Conservation (phyloP, 2,797 vertebrate species). For the Acanthurus tractus region DNA sequence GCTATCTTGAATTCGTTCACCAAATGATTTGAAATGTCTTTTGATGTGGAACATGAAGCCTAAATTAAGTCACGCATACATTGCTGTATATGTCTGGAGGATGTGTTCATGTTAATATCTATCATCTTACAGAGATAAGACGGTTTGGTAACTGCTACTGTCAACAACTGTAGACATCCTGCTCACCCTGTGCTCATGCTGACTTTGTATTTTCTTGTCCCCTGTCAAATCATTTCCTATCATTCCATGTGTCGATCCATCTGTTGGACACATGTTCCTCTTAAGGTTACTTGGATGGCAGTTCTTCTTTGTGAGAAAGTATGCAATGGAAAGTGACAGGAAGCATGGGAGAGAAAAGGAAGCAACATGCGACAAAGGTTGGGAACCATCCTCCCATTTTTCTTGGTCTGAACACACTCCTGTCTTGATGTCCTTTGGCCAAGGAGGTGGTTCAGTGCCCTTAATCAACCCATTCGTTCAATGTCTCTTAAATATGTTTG, state of each 20-base stretch:
- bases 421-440: conserved; percentile 27
- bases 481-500: background rate
- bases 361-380: conserved; percentile 43
- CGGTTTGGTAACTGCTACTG: background rate
- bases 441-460: conserved; percentile 18
- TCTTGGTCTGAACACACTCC: conserved; percentile 18
- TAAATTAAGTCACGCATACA: background rate
- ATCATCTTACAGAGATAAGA: conserved; percentile 6
- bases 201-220: conserved; percentile 33
- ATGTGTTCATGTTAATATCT: background rate
- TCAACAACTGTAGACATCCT: conserved; percentile 8
- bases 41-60: background rate
- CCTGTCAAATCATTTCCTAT: conserved; percentile 49
- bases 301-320: conserved; percentile 56
- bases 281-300: conserved; percentile 53
- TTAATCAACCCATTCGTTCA: background rate
- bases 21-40: background rate
- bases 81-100: background rate
- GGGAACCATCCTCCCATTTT: conserved; percentile 15
- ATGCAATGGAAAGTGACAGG: conserved; percentile 69
- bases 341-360: conserved; percentile 58
- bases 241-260: conserved; percentile 38
- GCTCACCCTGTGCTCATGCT: conserved; percentile 4
- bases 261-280: conserved; percentile 33
- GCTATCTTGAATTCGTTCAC: conserved; percentile 3